Percentiles rank a stretch among this genome's conserved stretches.
phyloP scores from a whole-genome alignment of 2,888 invertebrate species.

The Conomelus anceps region DNA sequence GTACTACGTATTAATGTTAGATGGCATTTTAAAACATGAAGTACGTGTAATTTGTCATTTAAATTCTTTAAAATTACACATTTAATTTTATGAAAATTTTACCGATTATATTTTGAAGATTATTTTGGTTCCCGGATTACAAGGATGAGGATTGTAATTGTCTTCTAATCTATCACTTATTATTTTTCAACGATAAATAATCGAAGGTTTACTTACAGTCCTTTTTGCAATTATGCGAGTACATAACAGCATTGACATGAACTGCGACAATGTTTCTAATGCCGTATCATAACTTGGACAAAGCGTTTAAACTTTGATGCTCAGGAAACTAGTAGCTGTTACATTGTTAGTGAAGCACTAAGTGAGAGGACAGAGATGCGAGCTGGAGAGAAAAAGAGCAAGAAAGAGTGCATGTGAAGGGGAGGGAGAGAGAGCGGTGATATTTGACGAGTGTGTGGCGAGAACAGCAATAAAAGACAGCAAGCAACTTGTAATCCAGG shows the following conservation, averaged over 20 bases:
- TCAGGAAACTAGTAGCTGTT: not conserved
- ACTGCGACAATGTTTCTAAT: not conserved
- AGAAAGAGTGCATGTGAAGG: not conserved
- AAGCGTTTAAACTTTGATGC: not conserved
- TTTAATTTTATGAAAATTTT: no score
- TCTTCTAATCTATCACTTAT: no score
- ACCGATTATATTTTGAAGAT: no score
- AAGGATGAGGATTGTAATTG: no score
- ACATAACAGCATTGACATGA: not conserved
- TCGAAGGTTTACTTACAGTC: no score
- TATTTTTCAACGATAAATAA: no score
- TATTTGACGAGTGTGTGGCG: not conserved
- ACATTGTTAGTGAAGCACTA: not conserved
- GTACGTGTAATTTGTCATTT: no score
- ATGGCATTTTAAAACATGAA: no score
- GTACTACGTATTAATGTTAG: no score
- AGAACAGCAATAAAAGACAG: slow-evolving; percentile 10
- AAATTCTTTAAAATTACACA: no score
- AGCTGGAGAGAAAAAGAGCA: not conserved
- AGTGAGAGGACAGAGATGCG: not conserved
- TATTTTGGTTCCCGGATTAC: no score
- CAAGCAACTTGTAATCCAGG: slow-evolving; percentile 10
- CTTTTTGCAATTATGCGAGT: not conserved
- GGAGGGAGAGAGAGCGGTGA: not conserved
- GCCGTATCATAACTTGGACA: not conserved